Evolutionary conservation across 2,113 vertebrate species (phyloP).

Genomic region (Seriola aureovittata): DNA sequence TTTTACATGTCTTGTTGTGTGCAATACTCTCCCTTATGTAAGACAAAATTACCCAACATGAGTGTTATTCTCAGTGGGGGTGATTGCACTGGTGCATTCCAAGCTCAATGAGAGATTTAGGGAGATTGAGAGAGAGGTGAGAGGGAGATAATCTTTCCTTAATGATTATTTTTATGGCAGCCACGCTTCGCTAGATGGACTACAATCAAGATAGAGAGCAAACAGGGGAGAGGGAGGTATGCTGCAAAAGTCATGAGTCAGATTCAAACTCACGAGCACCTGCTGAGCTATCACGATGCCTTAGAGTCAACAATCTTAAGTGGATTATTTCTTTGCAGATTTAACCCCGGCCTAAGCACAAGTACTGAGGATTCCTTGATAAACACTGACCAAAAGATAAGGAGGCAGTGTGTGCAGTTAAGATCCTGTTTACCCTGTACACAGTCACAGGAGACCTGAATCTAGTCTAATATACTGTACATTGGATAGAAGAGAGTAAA

Average conservation of each 20-base stretch:
- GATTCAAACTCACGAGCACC: slow-evolving; percentile 61
- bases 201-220: slow-evolving; percentile 28
- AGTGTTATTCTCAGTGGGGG: slow-evolving; percentile 69
- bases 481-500: slow-evolving; percentile 11
- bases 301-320: slow-evolving; percentile 63
- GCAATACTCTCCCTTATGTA: slow-evolving; percentile 78
- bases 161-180: slow-evolving; percentile 74
- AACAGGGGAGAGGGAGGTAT: slow-evolving; percentile 23
- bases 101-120: slow-evolving; percentile 65
- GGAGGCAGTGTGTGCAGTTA: slow-evolving; percentile 25
- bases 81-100: slow-evolving; percentile 73
- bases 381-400: slow-evolving; percentile 67
- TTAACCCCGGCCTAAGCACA: slow-evolving; percentile 52
- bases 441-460: slow-evolving; percentile 22
- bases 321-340: slow-evolving; percentile 72
- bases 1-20: slow-evolving; percentile 82
- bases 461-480: neutral
- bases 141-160: slow-evolving; percentile 68
- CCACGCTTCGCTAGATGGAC: slow-evolving; percentile 56
- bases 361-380: slow-evolving; percentile 54
- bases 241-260: slow-evolving; percentile 66
- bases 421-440: slow-evolving; percentile 50
- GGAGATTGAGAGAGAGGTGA: slow-evolving; percentile 58
- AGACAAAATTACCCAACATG: slow-evolving; percentile 78
- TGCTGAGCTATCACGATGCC: slow-evolving; percentile 57